Percentiles rank a stretch among this genome's conserved stretches.
These are phyloP conservation scores for Taeniopygia guttata DNA, from an alignment of 2,797 vertebrate genomes.

Conservation along the genomic window DNA sequence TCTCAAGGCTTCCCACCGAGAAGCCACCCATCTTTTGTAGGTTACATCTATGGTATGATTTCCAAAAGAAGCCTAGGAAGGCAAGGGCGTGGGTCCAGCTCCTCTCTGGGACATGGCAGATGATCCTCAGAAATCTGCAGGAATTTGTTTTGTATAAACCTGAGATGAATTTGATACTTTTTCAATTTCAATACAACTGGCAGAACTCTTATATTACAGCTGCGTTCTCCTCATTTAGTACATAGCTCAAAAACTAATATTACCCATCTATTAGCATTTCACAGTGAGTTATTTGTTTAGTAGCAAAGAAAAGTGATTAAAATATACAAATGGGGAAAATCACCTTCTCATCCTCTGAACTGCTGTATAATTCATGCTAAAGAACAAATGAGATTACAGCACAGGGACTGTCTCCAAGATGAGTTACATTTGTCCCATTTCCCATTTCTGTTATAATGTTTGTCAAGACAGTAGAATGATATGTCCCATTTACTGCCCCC, in stretches of 20 bases:
- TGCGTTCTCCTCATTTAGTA: conserved; percentile 5
- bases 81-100: background rate
- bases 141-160: background rate
- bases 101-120: background rate
- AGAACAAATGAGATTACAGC: conserved; percentile 43
- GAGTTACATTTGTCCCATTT: conserved; percentile 43
- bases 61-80: background rate
- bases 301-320: conserved; percentile 70
- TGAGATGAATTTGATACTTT: background rate
- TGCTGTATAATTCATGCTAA: conserved; percentile 43
- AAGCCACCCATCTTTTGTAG: background rate
- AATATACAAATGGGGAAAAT: conserved; percentile 59
- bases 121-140: background rate
- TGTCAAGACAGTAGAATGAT: conserved; percentile 53
- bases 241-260: conserved; percentile 38
- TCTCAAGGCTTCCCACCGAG: background rate
- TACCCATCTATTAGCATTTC: conserved; percentile 47
- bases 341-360: conserved; percentile 46
- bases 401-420: conserved; percentile 53
- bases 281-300: conserved; percentile 64
- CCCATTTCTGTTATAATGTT: conserved; percentile 43
- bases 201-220: conserved; percentile 15
- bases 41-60: background rate
- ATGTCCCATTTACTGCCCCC: conserved; percentile 43
- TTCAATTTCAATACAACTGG: background rate